Base-by-base conservation (phyloP, 2,797 vertebrate genomes). In the Leptoclinus maculatus region DNA sequence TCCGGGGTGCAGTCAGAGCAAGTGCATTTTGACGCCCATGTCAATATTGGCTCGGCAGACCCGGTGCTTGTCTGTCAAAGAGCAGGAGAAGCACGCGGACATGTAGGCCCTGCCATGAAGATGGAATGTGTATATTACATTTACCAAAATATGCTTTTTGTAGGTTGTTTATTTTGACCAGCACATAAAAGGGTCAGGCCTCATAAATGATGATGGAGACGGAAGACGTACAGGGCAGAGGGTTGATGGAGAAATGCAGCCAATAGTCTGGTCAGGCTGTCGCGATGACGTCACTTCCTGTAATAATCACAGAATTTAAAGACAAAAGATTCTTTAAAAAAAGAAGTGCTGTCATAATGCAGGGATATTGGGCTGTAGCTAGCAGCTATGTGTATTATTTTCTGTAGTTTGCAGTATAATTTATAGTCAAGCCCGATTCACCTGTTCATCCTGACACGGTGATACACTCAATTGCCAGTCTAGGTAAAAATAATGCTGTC, bases 1-100 rank as follows among this genome's bases (percentile, higher is more conserved):
- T 95, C 94, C 94, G 94, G 94, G 92, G 78, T 89, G 66, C 72
- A 76, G 43, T 11, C 45, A 64, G 34, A 73, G 36, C 92, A 94
- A 94, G 92, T 94, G 93, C 87, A 89, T 36, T 43, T 54, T 82
- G 38, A 89, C 92, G 88, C 83, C 86, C 87, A 71, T 87, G 86
- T 83, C 92, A 91, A 89, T 93, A 90, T 94, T 93, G 90, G 82
- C 83, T 79, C 71, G 29, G 47, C 1, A 45, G 36, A 66, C 13
- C 17, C 1, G 16, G 3, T 74, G 62, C 25, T 53, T 39, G 34
- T 11, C 43, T 63, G 71, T 57, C n/a, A 60, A 5, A 71, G 39
- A 65, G n/a, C 45, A 3, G 21, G 47, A 32, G 34, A 51, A 14
- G 11, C 10, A 38, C 17, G 14, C 0, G 29, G 2, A 45, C 1